Base-by-base conservation (phyloP, 2,113 vertebrate genomes). In the Mesembrinibis cayennensis region DNA sequence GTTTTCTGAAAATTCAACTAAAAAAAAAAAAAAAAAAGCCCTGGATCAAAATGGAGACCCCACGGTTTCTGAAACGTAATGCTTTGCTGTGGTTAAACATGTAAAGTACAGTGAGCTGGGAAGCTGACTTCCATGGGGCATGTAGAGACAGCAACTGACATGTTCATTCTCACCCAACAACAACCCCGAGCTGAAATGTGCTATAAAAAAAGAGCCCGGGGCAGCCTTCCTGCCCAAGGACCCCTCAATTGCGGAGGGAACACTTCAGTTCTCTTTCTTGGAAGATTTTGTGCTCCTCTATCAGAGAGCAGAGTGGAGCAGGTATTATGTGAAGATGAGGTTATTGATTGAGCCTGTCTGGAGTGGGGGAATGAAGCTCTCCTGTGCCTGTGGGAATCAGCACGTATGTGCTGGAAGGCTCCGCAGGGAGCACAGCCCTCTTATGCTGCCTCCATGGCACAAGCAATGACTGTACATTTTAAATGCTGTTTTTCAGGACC, bases 301-400 rank as follows among this genome's bases (percentile, higher is more conserved):
- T 42, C 27, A 77, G 40, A 65, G 21, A 38, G 38, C 14, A 80
- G 71, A 52, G 34, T 16, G 58, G 44, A 90, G 29, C 30, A 70
- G 47, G 16, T 73, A 56, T 49, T 76, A 27, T 7, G 25, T 52
- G 83, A 73, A 27, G 45, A 53, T 22, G 50, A 58, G 18, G 25
- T 40, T 83, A 66, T 49, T 71, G 77, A 56, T 27, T 82, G 36
- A 55, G 11, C 49, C 52, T 67, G 7, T 38, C 42, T 59, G 44
- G 11, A 25, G 6, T 6, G 1, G 7, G 13, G 30, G 29, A 58
- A 30, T 0, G 2, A 81, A 91, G 50, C 18, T 21, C 6, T 17
- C 4, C 14, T 0, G 0, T 17, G 2, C 16, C 42, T 0, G 0
- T 42, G n/a, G 32, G 56, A 65, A 78, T 22, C 5, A 56, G 55